These are phyloP conservation scores for Panzeria rudis DNA, from an alignment of 2,888 invertebrate species.

Conservation along the genomic window DNA sequence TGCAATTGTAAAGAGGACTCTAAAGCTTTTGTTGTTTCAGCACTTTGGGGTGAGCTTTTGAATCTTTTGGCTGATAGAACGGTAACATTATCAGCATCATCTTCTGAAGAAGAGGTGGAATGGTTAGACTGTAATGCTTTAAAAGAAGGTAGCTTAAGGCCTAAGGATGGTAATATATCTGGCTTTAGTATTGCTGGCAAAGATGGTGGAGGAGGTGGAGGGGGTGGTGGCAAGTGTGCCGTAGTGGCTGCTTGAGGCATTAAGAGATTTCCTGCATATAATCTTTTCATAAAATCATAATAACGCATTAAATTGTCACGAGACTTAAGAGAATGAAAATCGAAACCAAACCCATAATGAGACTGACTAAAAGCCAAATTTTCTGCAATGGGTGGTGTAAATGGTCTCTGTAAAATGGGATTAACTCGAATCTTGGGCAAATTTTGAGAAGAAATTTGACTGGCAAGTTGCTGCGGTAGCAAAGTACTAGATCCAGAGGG, in stretches of 20 bases:
- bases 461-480: neutral
- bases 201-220: conserved; percentile 74
- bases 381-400: conserved; percentile 75
- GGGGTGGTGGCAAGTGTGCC: conserved; percentile 67
- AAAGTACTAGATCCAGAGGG: conserved; percentile 11
- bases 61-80: conserved; percentile 66
- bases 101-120: conserved; percentile 64
- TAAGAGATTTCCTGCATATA: conserved; percentile 77
- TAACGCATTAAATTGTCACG: conserved; percentile 80
- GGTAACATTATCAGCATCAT: conserved; percentile 58
- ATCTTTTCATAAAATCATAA: conserved; percentile 82
- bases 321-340: conserved; percentile 79
- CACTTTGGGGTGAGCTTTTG: conserved; percentile 76
- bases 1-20: conserved; percentile 40
- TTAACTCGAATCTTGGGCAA: conserved; percentile 78
- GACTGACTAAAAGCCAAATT: conserved; percentile 45
- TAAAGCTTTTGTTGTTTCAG: conserved; percentile 62
- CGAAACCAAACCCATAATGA: conserved; percentile 71
- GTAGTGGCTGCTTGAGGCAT: conserved; percentile 35
- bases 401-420: conserved; percentile 78
- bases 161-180: conserved; percentile 71
- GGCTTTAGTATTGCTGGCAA: conserved; percentile 76
- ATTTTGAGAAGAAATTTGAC: neutral
- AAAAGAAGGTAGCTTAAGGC: conserved; percentile 22
- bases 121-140: conserved; percentile 30